Evolutionary conservation across 2,797 vertebrate species (phyloP).

Genomic region (Chelmon rostratus): DNA sequence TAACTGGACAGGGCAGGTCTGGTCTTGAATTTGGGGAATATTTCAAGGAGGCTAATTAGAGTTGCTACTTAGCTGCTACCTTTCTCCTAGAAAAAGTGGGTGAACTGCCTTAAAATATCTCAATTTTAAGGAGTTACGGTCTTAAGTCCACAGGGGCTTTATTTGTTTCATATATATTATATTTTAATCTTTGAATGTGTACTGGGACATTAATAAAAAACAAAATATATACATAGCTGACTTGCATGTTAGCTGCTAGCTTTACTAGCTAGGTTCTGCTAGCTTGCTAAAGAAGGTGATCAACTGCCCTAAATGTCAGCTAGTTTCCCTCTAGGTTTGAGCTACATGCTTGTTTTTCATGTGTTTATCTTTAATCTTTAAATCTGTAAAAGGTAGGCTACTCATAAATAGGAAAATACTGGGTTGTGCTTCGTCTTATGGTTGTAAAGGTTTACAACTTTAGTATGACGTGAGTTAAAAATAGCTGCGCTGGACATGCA

Average conservation of each 20-base stretch:
- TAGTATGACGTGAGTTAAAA: constrained; percentile 20
- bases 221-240: too few relatives aligned
- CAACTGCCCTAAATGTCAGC: not conserved
- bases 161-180: not conserved
- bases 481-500: constrained; percentile 16
- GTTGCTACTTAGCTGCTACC: not conserved
- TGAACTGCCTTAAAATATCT: too few relatives aligned
- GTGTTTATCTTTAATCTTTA: not conserved
- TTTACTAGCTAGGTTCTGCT: not conserved
- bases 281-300: too few relatives aligned
- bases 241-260: not conserved
- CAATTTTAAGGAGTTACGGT: too few relatives aligned
- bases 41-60: not conserved
- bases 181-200: too few relatives aligned
- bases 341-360: not conserved
- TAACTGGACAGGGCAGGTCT: not conserved
- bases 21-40: not conserved
- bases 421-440: not conserved
- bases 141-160: too few relatives aligned
- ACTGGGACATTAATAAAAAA: too few relatives aligned
- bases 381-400: not conserved
- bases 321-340: not conserved
- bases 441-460: constrained; percentile 26
- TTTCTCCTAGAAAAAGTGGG: too few relatives aligned
- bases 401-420: not conserved